Percentiles rank a stretch among this genome's conserved stretches.
Conservation (phyloP, 2,797 vertebrate genomes). For the Cottoperca gobio region DNA sequence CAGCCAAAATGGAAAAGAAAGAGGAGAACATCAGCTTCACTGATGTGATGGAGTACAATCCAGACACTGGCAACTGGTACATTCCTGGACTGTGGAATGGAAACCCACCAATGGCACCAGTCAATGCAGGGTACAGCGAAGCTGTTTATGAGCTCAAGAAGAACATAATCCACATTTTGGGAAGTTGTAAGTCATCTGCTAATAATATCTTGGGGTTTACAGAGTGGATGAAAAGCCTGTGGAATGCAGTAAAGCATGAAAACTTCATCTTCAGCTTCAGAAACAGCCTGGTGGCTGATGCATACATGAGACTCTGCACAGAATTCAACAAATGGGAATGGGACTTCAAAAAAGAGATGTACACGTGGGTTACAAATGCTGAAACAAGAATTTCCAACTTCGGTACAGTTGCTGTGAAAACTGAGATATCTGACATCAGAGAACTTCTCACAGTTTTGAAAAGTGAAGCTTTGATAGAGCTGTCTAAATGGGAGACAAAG, state of each 20-base stretch:
- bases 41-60: slow-evolving; percentile 78
- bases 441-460: slow-evolving; percentile 30
- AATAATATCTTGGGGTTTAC: slow-evolving; percentile 75
- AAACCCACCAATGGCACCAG: slow-evolving; percentile 87
- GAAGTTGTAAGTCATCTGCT: slow-evolving; percentile 47
- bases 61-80: slow-evolving; percentile 84
- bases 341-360: slow-evolving; percentile 71
- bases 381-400: slow-evolving; percentile 71
- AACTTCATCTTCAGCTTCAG: slow-evolving; percentile 84
- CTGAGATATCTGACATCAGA: background rate
- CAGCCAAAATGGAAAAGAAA: slow-evolving; percentile 79
- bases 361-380: slow-evolving; percentile 55
- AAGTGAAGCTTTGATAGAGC: slow-evolving; percentile 36
- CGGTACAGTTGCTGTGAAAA: slow-evolving; percentile 16
- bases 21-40: slow-evolving; percentile 69
- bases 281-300: slow-evolving; percentile 81
- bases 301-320: slow-evolving; percentile 71
- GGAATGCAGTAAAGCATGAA: slow-evolving; percentile 81
- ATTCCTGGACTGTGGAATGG: slow-evolving; percentile 88
- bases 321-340: slow-evolving; percentile 79
- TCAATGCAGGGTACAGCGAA: slow-evolving; percentile 86
- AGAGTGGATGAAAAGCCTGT: slow-evolving; percentile 81
- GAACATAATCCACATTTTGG: slow-evolving; percentile 76
- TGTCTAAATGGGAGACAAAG: slow-evolving; percentile 53
- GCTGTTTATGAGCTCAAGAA: slow-evolving; percentile 84